A percentile compares a stretch with the other conserved stretches of the same genome.
phyloP scores from a whole-genome alignment of 2,113 vertebrate genomes.

The Nymphicus hollandicus region DNA sequence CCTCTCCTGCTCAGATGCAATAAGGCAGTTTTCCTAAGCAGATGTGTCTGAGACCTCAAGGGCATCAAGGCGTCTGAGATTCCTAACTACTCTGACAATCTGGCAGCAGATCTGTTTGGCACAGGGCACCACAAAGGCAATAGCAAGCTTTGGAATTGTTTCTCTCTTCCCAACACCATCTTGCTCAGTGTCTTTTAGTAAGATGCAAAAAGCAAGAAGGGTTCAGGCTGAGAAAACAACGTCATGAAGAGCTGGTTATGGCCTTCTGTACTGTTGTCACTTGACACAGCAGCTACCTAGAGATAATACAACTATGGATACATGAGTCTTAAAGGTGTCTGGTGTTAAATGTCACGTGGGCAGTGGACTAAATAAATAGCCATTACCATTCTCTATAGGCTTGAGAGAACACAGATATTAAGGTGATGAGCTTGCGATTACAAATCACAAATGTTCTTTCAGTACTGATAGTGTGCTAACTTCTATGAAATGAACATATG shows the following conservation, averaged over 20 bases:
- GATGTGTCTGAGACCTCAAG: conserved; percentile 51
- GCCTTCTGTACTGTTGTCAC: conserved; percentile 17
- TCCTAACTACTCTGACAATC: conserved; percentile 20
- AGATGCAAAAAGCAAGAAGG: background rate
- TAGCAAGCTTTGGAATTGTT: background rate
- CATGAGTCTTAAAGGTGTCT: background rate
- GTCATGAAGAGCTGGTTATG: conserved; percentile 10
- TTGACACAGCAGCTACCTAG: background rate
- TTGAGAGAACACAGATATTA: background rate
- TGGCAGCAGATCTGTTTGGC: conserved; percentile 48
- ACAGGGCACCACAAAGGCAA: background rate
- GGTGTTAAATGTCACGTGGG: background rate
- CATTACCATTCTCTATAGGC: background rate
- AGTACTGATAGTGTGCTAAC: background rate
- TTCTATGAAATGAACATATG: background rate
- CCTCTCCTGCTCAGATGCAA: background rate
- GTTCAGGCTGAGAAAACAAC: conserved; percentile 4
- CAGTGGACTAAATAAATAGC: background rate
- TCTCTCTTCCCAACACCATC: conserved; percentile 24
- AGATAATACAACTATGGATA: background rate
- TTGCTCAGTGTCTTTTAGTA: conserved; percentile 4
- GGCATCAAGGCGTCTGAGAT: conserved; percentile 49
- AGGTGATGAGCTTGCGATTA: background rate
- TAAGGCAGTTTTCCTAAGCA: conserved; percentile 50
- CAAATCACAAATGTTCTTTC: background rate